Evolutionary conservation across 2,797 vertebrate genomes (phyloP), one percentile per base, ranked within the genome.

Genomic region (Neosilurus mollespiculum): DNA sequence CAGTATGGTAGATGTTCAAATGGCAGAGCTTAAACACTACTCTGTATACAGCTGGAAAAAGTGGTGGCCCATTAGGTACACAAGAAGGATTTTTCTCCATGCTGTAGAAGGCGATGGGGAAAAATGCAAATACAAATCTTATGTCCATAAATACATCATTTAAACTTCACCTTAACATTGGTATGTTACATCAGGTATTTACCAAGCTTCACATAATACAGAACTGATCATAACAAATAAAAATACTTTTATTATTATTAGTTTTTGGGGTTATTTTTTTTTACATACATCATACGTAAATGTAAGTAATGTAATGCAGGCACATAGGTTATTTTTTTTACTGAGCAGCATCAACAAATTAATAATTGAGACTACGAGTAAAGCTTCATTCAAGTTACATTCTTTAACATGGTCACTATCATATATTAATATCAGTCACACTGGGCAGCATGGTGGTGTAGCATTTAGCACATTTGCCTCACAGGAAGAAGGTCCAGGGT

Each of bases 71-170:
- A 88, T 87, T 92, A 84, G 85, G 88, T 80, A 87, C 83, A 86
- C 88, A 88, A 88, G 90, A 93, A 93, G 88, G 87, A 90, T 87
- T 90, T 87, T 89, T 92, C 91, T 93, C 93, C 89, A 93, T 90
- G 92, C 87, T 86, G 84, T 91, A 54, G n/a, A 15, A 71, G 11
- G 12, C 3, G 43, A 92, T 49, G 30, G 14, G 75, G 51, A 73
- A 85, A 75, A 64, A 80, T 76, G 37, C 37, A 67, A 71, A 81
- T 78, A 34, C n/a, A 84, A 72, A 56, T 64, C 81, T n/a, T 85
- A 73, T 83, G 54, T 80, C 66, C 37, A 54, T 76, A 53, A 49
- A 72, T 72, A 72, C 49, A 72, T 72, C 14, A 26, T 53, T 53
- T 1, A 53, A n/a, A 24, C 22, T 49, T 15, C 43, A n/a, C 49